A percentile compares a stretch with the other conserved stretches of the same genome.
Conservation (phyloP, 2,888 invertebrate genomes). For the Rhagium mordax region DNA sequence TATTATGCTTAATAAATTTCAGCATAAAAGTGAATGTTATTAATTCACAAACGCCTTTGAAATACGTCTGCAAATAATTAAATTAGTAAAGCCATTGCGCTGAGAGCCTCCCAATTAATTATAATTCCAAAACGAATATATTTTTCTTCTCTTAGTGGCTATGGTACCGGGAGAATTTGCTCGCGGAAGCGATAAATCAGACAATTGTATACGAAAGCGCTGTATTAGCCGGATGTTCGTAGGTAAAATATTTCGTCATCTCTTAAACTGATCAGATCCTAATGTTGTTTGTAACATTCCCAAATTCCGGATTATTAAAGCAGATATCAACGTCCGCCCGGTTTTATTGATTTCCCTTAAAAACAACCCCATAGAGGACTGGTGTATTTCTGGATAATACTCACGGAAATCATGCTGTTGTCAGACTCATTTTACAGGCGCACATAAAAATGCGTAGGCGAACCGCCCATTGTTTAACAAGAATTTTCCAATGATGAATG, state of each 20-base stretch:
- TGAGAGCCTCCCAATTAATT: constrained; percentile 47
- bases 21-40: constrained; percentile 50
- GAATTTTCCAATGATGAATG: constrained; percentile 20
- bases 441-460: constrained; percentile 1
- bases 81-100: constrained; percentile 49
- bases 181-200: too few species aligned
- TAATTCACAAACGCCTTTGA: constrained; percentile 52
- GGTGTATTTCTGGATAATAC: not conserved
- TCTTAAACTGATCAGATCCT: too few species aligned
- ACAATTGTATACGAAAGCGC: too few species aligned
- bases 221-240: too few species aligned
- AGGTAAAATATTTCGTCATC: too few species aligned
- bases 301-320: too few species aligned
- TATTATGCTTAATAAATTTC: constrained; percentile 45
- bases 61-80: constrained; percentile 50
- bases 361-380: not conserved
- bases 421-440: not conserved
- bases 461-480: constrained; percentile 9
- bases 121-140: constrained; percentile 44
- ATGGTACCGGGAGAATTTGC: constrained; percentile 23
- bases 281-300: too few species aligned
- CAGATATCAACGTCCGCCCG: not conserved
- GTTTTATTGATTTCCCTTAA: not conserved
- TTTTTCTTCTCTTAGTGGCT: constrained; percentile 23
- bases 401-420: not conserved